Evolutionary conservation across 2,797 vertebrate species (phyloP).

Genomic region (Erpetoichthys calabaricus): DNA sequence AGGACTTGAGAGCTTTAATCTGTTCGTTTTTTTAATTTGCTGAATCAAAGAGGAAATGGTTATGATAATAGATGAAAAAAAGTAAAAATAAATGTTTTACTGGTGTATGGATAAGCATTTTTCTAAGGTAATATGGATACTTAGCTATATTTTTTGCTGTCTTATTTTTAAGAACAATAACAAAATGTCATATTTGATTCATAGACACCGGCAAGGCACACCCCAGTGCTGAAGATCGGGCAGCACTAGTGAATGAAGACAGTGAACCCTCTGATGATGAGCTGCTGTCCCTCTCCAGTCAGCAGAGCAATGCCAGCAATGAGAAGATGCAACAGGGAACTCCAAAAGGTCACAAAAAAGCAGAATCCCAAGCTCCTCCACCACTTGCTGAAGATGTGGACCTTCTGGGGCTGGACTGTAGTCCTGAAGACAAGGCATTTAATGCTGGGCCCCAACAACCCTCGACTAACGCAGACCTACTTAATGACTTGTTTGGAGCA

Average conservation of each 20-base stretch:
- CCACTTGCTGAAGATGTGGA: slow-evolving; percentile 65
- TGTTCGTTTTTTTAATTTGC: no score
- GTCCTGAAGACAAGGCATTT: slow-evolving; percentile 42
- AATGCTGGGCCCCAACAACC: slow-evolving; percentile 44
- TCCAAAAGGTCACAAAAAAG: slow-evolving; percentile 46
- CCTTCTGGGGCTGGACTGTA: slow-evolving; percentile 74
- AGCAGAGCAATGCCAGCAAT: slow-evolving; percentile 64
- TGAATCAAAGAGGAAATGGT: no score
- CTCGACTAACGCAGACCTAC: slow-evolving; percentile 69
- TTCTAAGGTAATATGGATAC: no score
- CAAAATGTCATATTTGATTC: neutral
- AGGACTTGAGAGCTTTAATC: no score
- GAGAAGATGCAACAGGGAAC: slow-evolving; percentile 46
- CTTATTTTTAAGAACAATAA: no score
- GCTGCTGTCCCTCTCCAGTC: slow-evolving; percentile 90
- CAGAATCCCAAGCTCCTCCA: slow-evolving; percentile 38
- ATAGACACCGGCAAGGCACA: slow-evolving; percentile 58
- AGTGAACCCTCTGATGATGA: slow-evolving; percentile 94
- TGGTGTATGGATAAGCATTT: no score
- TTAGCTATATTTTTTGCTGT: no score
- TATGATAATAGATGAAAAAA: no score
- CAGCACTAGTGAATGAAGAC: slow-evolving; percentile 71
- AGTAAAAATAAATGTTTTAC: no score
- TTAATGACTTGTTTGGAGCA: slow-evolving; percentile 78
- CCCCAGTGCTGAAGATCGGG: slow-evolving; percentile 60